A percentile compares a stretch with the other conserved stretches of the same genome.
phyloP scores from a whole-genome alignment of 2,888 invertebrate genomes.

The Dilophus febrilis region DNA sequence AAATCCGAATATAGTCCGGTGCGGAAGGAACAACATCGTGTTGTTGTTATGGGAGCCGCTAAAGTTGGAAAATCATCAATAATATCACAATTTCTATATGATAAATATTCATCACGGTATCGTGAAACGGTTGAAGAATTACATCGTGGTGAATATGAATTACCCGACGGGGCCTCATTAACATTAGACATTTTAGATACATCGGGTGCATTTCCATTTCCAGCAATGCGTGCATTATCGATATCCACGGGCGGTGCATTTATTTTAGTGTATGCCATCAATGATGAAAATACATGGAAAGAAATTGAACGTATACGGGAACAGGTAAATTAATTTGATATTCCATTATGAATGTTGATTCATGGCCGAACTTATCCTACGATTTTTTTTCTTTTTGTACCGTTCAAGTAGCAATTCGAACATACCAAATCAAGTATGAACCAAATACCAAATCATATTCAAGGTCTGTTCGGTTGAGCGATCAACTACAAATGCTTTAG shows the following conservation, averaged over 20 bases:
- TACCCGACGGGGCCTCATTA: slow-evolving; percentile 31
- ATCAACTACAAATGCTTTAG: no score
- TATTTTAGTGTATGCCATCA: slow-evolving; percentile 50
- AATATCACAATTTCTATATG: slow-evolving; percentile 40
- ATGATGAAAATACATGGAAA: slow-evolving; percentile 38
- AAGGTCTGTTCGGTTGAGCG: no score
- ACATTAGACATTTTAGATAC: slow-evolving; percentile 57
- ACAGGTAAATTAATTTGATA: slow-evolving; percentile 20
- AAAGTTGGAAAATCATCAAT: slow-evolving; percentile 44
- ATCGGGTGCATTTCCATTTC: slow-evolving; percentile 48
- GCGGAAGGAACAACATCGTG: slow-evolving; percentile 22
- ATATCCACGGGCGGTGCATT: slow-evolving; percentile 60
- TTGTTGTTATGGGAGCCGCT: slow-evolving; percentile 31
- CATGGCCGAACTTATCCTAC: no score
- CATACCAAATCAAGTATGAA: no score
- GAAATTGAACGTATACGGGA: slow-evolving; percentile 35
- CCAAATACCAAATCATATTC: no score
- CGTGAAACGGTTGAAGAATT: slow-evolving; percentile 46
- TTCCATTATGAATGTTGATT: no score
- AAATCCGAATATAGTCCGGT: slow-evolving; percentile 12
- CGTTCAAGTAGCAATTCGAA: no score
- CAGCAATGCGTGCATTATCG: slow-evolving; percentile 56
- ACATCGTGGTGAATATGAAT: slow-evolving; percentile 32
- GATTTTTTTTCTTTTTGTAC: no score
- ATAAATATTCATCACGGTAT: slow-evolving; percentile 37